These are phyloP conservation scores for Eupithecia exiguata DNA, from an alignment of 2,888 invertebrate species.

Conservation along the genomic window DNA sequence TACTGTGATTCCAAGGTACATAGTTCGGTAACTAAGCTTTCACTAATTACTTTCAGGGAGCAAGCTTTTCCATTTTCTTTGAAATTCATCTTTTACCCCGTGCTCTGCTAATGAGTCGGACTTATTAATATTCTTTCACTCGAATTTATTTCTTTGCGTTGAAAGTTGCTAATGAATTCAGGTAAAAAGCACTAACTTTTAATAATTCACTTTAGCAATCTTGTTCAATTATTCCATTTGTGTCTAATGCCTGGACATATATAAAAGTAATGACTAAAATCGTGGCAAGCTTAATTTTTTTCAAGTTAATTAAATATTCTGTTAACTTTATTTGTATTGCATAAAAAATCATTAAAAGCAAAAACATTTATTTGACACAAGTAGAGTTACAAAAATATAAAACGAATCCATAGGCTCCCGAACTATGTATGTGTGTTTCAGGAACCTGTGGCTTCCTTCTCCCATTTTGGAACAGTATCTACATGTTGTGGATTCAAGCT, in stretches of 20 bases:
- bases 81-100: conserved; percentile 29
- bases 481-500: too few relatives aligned
- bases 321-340: not conserved
- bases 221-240: conserved; percentile 17
- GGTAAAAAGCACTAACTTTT: conserved; percentile 21
- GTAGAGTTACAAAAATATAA: too few relatives aligned
- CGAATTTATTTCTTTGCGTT: conserved; percentile 37
- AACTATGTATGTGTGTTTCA: too few relatives aligned
- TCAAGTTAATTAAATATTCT: not conserved
- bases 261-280: not conserved
- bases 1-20: conserved; percentile 10
- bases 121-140: conserved; percentile 43
- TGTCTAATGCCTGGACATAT: not conserved
- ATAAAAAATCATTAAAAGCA: not conserved
- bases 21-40: conserved; percentile 21
- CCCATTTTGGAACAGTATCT: too few relatives aligned
- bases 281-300: not conserved
- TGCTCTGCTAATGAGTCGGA: conserved; percentile 38
- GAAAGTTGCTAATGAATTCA: conserved; percentile 41
- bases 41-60: conserved; percentile 24
- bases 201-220: conserved; percentile 16
- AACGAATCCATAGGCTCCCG: too few relatives aligned
- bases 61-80: conserved; percentile 32
- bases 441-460: too few relatives aligned
- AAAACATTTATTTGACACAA: too few relatives aligned